phyloP scores from a whole-genome alignment of 2,113 vertebrate genomes.

The Muscicapa adusta region DNA sequence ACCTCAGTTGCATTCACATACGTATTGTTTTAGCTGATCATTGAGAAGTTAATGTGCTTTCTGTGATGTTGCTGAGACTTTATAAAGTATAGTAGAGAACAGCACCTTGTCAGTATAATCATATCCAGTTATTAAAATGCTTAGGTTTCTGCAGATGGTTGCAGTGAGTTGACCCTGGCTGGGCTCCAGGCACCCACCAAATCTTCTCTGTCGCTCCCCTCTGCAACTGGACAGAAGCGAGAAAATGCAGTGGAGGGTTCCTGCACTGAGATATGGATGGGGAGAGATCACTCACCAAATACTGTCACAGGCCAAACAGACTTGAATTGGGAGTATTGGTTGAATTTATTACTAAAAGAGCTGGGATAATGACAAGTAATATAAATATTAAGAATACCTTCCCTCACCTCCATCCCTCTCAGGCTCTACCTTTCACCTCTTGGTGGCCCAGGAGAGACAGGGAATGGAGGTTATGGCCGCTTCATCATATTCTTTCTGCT shows the following conservation, averaged over 20 bases:
- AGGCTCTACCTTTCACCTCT: neutral
- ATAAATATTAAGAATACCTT: neutral
- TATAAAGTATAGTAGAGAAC: neutral
- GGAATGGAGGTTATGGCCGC: neutral
- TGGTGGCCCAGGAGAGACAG: neutral
- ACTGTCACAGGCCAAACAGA: neutral
- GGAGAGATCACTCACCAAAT: neutral
- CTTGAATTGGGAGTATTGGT: neutral
- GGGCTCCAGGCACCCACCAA: too few species aligned
- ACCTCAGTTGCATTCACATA: neutral
- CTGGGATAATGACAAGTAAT: neutral
- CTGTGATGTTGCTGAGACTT: neutral
- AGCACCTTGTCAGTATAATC: neutral
- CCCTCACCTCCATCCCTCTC: neutral
- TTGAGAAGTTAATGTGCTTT: neutral
- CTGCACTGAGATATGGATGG: rapidly evolving
- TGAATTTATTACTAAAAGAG: neutral
- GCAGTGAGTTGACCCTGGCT: neutral
- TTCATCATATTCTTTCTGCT: neutral
- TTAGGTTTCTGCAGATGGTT: neutral
- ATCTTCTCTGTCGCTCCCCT: neutral
- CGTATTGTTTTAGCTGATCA: neutral
- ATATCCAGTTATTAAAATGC: neutral
- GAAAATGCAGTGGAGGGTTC: neutral
- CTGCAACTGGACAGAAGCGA: neutral